Base-by-base conservation (phyloP, 1,140 invertebrate genomes). In the Aphelenchoides fujianensis region DNA sequence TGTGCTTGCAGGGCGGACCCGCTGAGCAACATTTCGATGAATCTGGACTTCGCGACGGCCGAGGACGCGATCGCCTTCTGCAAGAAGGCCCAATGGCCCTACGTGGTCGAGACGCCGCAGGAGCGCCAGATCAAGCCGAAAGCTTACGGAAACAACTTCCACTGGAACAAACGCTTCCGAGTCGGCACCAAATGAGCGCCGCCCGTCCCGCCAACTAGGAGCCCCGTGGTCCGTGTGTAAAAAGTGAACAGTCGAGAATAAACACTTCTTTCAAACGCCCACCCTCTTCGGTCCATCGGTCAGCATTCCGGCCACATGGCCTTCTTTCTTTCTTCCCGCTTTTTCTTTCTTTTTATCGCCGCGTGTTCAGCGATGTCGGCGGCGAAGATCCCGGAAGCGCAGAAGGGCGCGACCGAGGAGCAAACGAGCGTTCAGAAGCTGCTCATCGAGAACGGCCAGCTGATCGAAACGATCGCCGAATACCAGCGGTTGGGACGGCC, bases 161-260 rank as follows among this genome's bases (percentile, higher is more conserved):
- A 93, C 1, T 99, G 96, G 96, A 92, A 96, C 82, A 95, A 92
- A 83, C 90, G 91, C 81, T 96, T 94, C 0, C 87, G 96, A 82
- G 90, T 92, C 19, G 92, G 92, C 2, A 97, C 95, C 19, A 98
- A 98, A 87, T 98, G 90, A 89, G 71, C 9, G 3, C n/a, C n/a
- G n/a, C n/a, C n/a, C n/a, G n/a, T n/a, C n/a, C n/a, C n/a, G n/a
- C n/a, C 19, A 48, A 48, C 23, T 48, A 48, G 41, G 41, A 48
- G 23, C 23, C 41, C 41, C 41, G 41, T 48, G 41, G n/a, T 48
- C 41, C 12, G 23, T 48, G 41, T 48, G 23, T 48, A 48, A 48
- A 48, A 48, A 48, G 23, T 48, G 23, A 48, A 48, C 12, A 12
- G 12, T 48, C 41, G 41, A 48, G 23, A 16, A 48, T 23, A 48